Conservation (phyloP, 2,113 vertebrate genomes). For the Passer montanus region DNA sequence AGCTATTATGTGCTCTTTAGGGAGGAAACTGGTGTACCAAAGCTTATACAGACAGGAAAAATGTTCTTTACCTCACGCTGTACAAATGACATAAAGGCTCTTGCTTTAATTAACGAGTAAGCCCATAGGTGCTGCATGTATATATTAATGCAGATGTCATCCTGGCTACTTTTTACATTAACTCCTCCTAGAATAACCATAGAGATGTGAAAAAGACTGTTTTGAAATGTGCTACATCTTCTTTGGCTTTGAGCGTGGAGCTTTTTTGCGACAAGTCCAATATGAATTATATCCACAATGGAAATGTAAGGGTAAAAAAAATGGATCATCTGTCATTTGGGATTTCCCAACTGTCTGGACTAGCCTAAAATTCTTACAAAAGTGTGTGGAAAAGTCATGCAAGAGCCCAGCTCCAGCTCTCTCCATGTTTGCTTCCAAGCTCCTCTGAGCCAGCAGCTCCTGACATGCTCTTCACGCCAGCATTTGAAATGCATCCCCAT, state of each 20-base stretch:
- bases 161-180: not conserved
- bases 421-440: not conserved
- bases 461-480: fast-evolving
- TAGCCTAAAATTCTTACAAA: not conserved
- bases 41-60: conserved; percentile 41
- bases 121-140: not conserved
- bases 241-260: not conserved
- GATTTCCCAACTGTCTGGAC: not conserved
- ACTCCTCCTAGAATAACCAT: not conserved
- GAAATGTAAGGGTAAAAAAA: conserved; percentile 25
- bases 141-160: not conserved
- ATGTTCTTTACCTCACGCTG: conserved; percentile 26
- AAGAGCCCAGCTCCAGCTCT: not conserved
- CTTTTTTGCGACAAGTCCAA: not conserved
- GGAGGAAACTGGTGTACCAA: conserved; percentile 44
- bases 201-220: not conserved
- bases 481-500: not conserved
- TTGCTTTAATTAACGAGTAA: conserved; percentile 34
- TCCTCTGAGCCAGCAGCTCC: not conserved
- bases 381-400: not conserved
- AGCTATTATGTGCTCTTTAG: conserved; percentile 49
- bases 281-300: not conserved
- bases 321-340: not conserved
- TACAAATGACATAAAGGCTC: conserved; percentile 15
- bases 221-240: not conserved